Base-by-base conservation (phyloP, 2,113 vertebrate species). In the Orthonyx spaldingii region DNA sequence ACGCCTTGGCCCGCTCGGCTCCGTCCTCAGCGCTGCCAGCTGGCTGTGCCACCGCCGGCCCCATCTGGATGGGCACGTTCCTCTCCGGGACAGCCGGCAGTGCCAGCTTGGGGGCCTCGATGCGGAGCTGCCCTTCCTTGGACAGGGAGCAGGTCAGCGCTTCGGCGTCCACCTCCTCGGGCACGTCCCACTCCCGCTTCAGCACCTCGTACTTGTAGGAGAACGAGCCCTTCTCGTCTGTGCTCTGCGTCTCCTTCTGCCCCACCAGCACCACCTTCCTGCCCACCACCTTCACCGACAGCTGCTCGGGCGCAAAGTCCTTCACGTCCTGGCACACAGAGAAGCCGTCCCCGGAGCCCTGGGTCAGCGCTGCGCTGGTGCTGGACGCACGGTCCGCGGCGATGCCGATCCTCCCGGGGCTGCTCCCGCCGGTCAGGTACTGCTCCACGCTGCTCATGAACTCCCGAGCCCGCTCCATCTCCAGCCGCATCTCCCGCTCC, bases 181-280 rank as follows among this genome's bases (percentile, higher is more conserved):
- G 83, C 82, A 93, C 82, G 3, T 68, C 92, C 93, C 91, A 83
- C 69, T 96, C 96, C 26, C 96, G 61, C 95, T 93, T 96, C 93
- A 95, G 57, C 30, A 78, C 85, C 79, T 97, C 92, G 53, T 97
- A 96, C 94, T 97, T 97, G 96, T 97, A 97, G 69, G 96, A 96
- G 91, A 95, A 95, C 42, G 94, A 91, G 90, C 94, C 94, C 65
- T 95, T 96, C 42, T 92, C n/a, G 9, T 77, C 74, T 11, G 47
- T 52, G 59, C 37, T 93, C 91, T 97, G 92, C 5, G 92, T 93
- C 84, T 89, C 92, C 88, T 96, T 97, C 95, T 94, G 90, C 68
- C 95, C 95, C 79, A 91, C 84, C 92, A 92, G 95, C 78, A 94
- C 78, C 92, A 94, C 78, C 74, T 86, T 96, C 84, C 93, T 96